These are phyloP conservation scores for Phrynocephalus versicolor DNA, from an alignment of 2,113 vertebrate species.

Conservation along the genomic window DNA sequence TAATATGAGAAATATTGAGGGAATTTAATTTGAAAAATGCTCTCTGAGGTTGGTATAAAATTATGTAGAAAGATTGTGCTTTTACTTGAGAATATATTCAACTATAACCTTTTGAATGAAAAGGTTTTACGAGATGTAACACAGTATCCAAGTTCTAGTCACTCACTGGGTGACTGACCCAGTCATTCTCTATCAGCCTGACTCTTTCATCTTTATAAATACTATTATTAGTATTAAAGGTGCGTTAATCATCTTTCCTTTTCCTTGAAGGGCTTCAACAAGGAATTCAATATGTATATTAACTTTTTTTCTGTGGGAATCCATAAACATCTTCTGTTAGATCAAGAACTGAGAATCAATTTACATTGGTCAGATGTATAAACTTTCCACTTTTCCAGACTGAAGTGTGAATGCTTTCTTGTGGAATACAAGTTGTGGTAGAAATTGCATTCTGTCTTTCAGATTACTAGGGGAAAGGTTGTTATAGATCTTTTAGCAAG, in stretches of 20 bases:
- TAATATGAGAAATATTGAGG: too few relatives aligned
- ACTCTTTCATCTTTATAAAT: too few relatives aligned
- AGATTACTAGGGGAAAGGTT: background rate
- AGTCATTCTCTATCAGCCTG: too few relatives aligned
- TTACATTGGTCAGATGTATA: background rate
- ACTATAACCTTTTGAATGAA: too few relatives aligned
- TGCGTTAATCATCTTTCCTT: too few relatives aligned
- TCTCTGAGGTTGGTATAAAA: too few relatives aligned
- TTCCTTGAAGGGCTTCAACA: background rate
- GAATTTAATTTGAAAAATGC: too few relatives aligned
- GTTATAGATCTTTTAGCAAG: background rate
- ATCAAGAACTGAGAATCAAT: background rate
- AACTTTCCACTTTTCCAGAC: background rate
- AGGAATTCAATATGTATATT: background rate
- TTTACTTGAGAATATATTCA: too few relatives aligned
- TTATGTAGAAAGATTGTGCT: too few relatives aligned
- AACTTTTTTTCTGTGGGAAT: background rate
- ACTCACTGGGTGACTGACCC: too few relatives aligned
- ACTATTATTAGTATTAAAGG: background rate
- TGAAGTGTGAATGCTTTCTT: background rate
- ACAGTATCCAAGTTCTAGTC: too few relatives aligned
- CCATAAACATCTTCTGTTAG: background rate
- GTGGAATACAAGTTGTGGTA: background rate
- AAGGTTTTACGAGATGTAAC: too few relatives aligned
- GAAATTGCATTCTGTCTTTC: background rate